Conservation (phyloP, 2,797 vertebrate species). For the Oreonectes daqikongensis region DNA sequence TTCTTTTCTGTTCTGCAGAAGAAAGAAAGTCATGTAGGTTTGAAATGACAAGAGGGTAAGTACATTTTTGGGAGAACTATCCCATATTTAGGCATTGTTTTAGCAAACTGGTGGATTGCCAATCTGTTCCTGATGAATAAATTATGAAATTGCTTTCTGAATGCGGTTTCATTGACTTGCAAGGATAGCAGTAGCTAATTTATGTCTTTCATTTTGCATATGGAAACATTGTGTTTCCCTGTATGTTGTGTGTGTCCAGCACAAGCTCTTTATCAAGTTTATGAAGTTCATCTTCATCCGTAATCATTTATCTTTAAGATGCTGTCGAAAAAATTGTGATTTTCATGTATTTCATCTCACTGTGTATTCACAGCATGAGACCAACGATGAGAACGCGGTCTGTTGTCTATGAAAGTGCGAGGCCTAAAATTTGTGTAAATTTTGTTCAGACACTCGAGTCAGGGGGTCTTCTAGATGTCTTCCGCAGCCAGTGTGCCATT, state of each 20-base stretch:
- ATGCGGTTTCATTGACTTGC: no score
- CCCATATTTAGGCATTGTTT: not conserved
- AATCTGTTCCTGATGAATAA: not conserved
- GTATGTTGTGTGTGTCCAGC: constrained; percentile 2
- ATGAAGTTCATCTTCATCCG: not conserved
- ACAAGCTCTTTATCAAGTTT: not conserved
- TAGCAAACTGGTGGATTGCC: not conserved
- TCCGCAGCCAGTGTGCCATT: constrained; percentile 4
- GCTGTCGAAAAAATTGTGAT: not conserved
- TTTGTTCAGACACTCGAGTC: constrained; percentile 23
- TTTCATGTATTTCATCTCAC: constrained; percentile 29
- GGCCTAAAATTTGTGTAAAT: constrained; percentile 11
- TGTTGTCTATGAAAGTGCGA: not conserved
- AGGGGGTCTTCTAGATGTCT: constrained; percentile 31
- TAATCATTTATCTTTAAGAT: not conserved
- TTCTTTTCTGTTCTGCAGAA: no score
- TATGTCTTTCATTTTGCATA: not conserved
- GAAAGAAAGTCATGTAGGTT: no score
- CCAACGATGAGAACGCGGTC: not conserved
- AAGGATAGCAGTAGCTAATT: not conserved
- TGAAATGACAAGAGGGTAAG: no score
- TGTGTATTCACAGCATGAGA: constrained; percentile 8
- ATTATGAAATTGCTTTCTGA: no score
- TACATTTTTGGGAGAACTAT: no score
- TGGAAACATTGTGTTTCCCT: no score